These are phyloP conservation scores for Scaptomyza montana DNA, from an alignment of 1,140 invertebrate genomes.

Conservation along the genomic window DNA sequence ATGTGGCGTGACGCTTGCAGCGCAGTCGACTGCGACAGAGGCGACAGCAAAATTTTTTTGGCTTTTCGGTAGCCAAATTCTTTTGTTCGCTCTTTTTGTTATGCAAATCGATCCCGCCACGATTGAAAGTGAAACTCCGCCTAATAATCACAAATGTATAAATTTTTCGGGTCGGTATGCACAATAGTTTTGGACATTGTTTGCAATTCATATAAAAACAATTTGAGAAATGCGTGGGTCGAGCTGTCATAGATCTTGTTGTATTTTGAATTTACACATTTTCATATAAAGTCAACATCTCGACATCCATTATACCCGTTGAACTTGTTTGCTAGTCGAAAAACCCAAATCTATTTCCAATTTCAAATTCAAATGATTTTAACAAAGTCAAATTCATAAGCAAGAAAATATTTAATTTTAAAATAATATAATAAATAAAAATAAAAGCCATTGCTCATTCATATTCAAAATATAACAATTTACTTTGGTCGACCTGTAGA, in stretches of 20 bases:
- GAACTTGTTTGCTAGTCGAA: constrained; percentile 37
- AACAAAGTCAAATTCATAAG: constrained; percentile 43
- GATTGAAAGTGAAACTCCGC: constrained; percentile 71
- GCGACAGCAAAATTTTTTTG: constrained; percentile 62
- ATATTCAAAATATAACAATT: background rate
- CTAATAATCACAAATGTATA: constrained; percentile 43
- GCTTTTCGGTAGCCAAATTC: constrained; percentile 73
- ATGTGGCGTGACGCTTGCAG: constrained; percentile 22
- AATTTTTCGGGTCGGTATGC: constrained; percentile 52
- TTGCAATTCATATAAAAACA: constrained; percentile 58
- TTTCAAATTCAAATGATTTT: constrained; percentile 57
- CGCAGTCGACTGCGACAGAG: constrained; percentile 30
- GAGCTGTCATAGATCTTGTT: constrained; percentile 40
- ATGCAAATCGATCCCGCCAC: constrained; percentile 60
- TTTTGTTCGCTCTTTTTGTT: constrained; percentile 79
- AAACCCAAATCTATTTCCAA: constrained; percentile 54
- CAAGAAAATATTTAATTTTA: constrained; percentile 49
- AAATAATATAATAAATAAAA: constrained; percentile 41
- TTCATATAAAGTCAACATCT: constrained; percentile 32
- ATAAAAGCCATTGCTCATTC: background rate
- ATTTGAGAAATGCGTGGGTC: constrained; percentile 56
- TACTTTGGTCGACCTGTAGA: background rate
- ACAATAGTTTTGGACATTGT: constrained; percentile 51
- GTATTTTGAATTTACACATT: constrained; percentile 43
- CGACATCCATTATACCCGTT: constrained; percentile 45